Base-by-base conservation (phyloP, 92 coral and sea anemone species). In the Ricordea florida region DNA sequence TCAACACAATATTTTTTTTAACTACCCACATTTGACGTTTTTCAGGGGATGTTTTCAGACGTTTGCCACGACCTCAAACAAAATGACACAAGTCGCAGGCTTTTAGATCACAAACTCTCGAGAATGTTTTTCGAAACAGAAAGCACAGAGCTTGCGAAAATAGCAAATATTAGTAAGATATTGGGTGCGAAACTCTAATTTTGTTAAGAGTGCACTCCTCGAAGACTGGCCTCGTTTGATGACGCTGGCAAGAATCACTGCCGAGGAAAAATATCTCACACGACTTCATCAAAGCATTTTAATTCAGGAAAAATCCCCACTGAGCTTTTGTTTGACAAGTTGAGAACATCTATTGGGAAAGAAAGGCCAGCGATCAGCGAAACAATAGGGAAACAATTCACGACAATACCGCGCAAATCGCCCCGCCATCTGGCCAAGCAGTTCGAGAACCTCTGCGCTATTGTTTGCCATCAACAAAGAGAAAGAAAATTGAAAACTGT, bases 401-500 rank as follows among this genome's bases (percentile, higher is more conserved):
- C 37, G 41, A 55, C 29, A 36, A 52, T 41, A 41, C 48, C 25
- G 30, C 14, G 23, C 26, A 7, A 53, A 40, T 42, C 42, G 28
- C 22, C 6, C 55, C 46, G 40, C 66, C 77, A 70, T 70, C 62
- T 55, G 65, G 52, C 77, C 28, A 17, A 26, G 29, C 22, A 13
- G 15, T 43, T 37, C 17, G 6, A 56, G 52, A 70, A 52, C 55
- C 30, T 53, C 63, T 16, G 29, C 20, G 77, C 65, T 70, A 42
- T 59, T 73, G 70, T 73, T 73, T 73, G 60, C 30, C 46, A 25
- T 18, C 45, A 29, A 30, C 46, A 30, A 46, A 73, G 60, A 46
- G 31, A 13, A 42, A 73, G 31, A 60, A 81, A 59, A 75, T 49
- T 47, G 71, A 59, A 45, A 41, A 27, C 67, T 61, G 77, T 80